phyloP scores from a whole-genome alignment of 2,797 vertebrate species.

The Etheostoma nigrum region DNA sequence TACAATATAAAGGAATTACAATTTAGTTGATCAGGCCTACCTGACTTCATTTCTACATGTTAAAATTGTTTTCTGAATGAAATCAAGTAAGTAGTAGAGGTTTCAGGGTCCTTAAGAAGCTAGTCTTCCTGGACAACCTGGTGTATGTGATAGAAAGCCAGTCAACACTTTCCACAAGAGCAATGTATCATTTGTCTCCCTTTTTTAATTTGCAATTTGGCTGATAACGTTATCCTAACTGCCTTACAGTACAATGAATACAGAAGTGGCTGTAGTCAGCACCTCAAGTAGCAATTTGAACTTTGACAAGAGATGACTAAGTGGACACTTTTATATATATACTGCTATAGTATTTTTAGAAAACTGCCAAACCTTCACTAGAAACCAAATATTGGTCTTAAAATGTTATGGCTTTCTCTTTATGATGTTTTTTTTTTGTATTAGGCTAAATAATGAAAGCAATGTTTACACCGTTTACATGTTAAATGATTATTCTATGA shows the following conservation, averaged over 20 bases:
- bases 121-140: conserved; percentile 5
- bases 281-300: background rate
- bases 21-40: background rate
- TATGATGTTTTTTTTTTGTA: conserved; percentile 4
- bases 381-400: conserved; percentile 17
- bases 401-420: conserved; percentile 34
- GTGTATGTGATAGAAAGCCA: conserved; percentile 1
- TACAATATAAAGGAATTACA: background rate
- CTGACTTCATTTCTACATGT: conserved; percentile 9
- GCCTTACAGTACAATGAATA: background rate
- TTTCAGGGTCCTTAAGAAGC: conserved; percentile 20
- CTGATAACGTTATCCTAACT: background rate
- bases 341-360: background rate
- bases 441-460: conserved; percentile 9
- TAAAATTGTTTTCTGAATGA: background rate
- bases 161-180: background rate
- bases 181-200: background rate
- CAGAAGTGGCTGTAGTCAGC: background rate
- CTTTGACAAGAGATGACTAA: background rate
- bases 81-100: background rate
- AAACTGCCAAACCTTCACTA: conserved; percentile 7
- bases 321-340: background rate
- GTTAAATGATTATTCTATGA: conserved; percentile 42
- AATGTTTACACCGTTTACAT: conserved; percentile 50
- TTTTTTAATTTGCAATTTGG: conserved; percentile 2